These are phyloP conservation scores for Girardinus metallicus DNA, from an alignment of 2,797 vertebrate species.

Conservation along the genomic window DNA sequence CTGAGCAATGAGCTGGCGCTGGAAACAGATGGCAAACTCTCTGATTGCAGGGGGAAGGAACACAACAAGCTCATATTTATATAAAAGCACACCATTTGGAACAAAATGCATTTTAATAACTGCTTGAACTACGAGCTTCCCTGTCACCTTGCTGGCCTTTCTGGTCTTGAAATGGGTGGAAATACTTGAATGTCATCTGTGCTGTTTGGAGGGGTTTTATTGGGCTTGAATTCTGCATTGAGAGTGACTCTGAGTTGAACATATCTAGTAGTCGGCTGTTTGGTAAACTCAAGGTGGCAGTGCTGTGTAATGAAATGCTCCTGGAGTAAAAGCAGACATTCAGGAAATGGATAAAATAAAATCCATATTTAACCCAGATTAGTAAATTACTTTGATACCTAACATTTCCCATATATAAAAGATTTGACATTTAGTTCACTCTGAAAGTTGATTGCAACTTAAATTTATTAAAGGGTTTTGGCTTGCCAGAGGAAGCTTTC, in stretches of 20 bases:
- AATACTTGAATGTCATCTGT: constrained; percentile 22
- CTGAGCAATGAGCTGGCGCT: constrained; percentile 42
- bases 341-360: neutral
- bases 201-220: constrained; percentile 54
- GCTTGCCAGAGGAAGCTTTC: constrained; percentile 32
- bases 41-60: constrained; percentile 48
- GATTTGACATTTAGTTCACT: neutral
- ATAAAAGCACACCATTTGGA: constrained; percentile 40
- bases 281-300: constrained; percentile 60
- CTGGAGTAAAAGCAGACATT: constrained; percentile 15
- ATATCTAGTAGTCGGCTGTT: constrained; percentile 22
- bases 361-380: neutral
- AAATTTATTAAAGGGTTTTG: neutral
- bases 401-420: neutral
- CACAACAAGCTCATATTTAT: constrained; percentile 65
- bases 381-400: neutral
- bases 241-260: constrained; percentile 20
- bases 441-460: constrained; percentile 4
- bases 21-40: constrained; percentile 67
- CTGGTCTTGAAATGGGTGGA: constrained; percentile 35
- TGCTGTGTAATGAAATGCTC: constrained; percentile 27
- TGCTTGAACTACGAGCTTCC: constrained; percentile 33
- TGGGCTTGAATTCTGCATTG: constrained; percentile 27
- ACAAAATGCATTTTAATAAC: constrained; percentile 51
- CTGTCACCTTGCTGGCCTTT: constrained; percentile 27